Evolutionary conservation across 2,113 vertebrate genomes (phyloP), one percentile per base, ranked within the genome.

Genomic region (Hymenochirus boettgeri): DNA sequence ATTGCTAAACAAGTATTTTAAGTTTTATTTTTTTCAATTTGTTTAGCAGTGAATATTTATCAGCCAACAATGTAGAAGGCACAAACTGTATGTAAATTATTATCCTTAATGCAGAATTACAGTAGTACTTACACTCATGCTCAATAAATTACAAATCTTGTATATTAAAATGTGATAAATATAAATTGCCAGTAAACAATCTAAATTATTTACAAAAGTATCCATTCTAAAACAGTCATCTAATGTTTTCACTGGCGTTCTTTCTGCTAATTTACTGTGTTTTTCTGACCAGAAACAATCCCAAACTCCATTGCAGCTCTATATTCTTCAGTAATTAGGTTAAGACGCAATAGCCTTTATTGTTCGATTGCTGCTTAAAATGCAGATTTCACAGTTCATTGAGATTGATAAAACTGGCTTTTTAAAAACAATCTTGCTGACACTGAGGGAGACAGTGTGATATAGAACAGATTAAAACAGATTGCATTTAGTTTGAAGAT

Each of bases 371-470:
- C 39, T 65, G 39, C 62, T 65, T 57, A 65, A 19, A 57, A 31
- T 48, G 62, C 53, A 47, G 35, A 65, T 57, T 65, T 57, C 62
- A 65, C 53, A 65, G 39, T 65, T 57, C 39, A 65, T 35, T 57
- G 62, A 57, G 39, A 57, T 29, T 57, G 56, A 57, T 65, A 57
- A 65, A 65, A 65, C n/a, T 25, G 13, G 17, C 42, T 65, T 65
- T 47, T 65, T 47, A 23, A 47, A n/a, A 57, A 10, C 45, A 65
- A 65, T 57, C 39, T 57, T 57, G 62, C 62, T 65, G 62, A 65
- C 53, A 35, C 37, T 46, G 25, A 48, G 13, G n/a, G n/a, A 22
- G 26, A 65, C 29, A 48, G 48, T 47, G n/a, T 35, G 53, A 9
- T 29, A 65, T 57, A 35, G 46, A 55, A 21, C 23, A 26, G 50